Percentiles rank a stretch among this genome's conserved stretches.
Evolutionary conservation across 2,113 vertebrate genomes (phyloP).

Genomic region (Xiphophorus maculatus): DNA sequence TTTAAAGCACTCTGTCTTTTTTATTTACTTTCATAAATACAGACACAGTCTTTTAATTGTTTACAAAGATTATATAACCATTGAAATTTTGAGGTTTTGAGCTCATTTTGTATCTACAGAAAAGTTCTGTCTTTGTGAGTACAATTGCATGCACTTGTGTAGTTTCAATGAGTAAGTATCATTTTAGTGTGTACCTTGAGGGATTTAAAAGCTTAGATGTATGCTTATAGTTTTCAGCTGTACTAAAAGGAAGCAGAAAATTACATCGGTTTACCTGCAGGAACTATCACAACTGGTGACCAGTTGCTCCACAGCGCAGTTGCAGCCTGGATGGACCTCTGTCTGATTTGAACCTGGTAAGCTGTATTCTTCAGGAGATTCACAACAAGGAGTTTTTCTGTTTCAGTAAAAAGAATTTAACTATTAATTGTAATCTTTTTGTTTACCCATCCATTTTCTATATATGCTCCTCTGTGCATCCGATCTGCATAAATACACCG

Average conservation of each 20-base stretch:
- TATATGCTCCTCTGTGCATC: too few species aligned
- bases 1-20: background rate
- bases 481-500: too few species aligned
- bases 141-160: background rate
- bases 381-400: slow-evolving; percentile 44
- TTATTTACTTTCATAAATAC: background rate
- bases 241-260: background rate
- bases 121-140: background rate
- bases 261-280: slow-evolving; percentile 58
- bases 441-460: background rate
- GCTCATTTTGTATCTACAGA: background rate
- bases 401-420: slow-evolving; percentile 5
- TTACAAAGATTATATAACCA: background rate
- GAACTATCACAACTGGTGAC: slow-evolving; percentile 49
- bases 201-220: background rate
- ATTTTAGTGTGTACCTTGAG: background rate
- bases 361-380: slow-evolving; percentile 40
- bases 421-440: background rate
- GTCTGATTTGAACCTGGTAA: slow-evolving; percentile 62
- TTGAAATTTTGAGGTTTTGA: background rate
- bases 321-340: slow-evolving; percentile 23
- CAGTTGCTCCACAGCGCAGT: slow-evolving; percentile 71
- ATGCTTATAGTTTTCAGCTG: background rate
- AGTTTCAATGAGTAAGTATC: background rate
- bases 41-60: background rate